phyloP scores from a whole-genome alignment of 2,113 vertebrate species.

The Arenaria interpres region DNA sequence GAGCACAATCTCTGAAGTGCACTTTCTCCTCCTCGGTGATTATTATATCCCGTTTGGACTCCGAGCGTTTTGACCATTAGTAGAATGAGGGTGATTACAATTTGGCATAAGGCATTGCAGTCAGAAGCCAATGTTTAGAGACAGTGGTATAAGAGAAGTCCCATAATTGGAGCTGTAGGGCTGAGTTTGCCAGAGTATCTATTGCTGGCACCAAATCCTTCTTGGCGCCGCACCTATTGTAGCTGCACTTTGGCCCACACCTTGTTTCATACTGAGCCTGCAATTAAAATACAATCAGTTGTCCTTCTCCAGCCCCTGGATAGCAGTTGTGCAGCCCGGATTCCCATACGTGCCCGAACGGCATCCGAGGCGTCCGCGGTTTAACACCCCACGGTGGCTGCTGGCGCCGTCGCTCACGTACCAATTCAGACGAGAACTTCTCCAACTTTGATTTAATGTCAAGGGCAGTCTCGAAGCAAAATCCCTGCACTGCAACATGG shows the following conservation, averaged over 20 bases:
- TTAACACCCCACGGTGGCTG: rapidly evolving
- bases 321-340: background rate
- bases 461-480: background rate
- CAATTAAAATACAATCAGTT: conserved; percentile 39
- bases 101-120: conserved; percentile 49
- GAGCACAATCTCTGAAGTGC: background rate
- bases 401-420: rapidly evolving
- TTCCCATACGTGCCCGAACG: background rate
- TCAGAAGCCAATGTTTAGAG: conserved; percentile 60
- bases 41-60: conserved; percentile 19
- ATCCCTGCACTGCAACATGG: background rate
- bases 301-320: conserved; percentile 73
- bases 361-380: rapidly evolving
- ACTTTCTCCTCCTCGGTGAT: conserved; percentile 53
- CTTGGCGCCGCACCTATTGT: conserved; percentile 42
- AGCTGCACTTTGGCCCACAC: conserved; percentile 62
- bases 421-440: background rate
- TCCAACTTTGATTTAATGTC: background rate
- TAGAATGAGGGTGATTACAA: conserved; percentile 57
- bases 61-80: conserved; percentile 44
- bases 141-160: conserved; percentile 56
- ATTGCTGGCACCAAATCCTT: conserved; percentile 31
- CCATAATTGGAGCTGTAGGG: conserved; percentile 47
- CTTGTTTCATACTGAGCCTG: conserved; percentile 16
- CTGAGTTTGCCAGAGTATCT: conserved; percentile 59